Percentiles rank a stretch among this genome's conserved stretches.
These are phyloP conservation scores for Myotis yumanensis DNA, from an alignment of 2,113 vertebrate species.

Conservation along the genomic window DNA sequence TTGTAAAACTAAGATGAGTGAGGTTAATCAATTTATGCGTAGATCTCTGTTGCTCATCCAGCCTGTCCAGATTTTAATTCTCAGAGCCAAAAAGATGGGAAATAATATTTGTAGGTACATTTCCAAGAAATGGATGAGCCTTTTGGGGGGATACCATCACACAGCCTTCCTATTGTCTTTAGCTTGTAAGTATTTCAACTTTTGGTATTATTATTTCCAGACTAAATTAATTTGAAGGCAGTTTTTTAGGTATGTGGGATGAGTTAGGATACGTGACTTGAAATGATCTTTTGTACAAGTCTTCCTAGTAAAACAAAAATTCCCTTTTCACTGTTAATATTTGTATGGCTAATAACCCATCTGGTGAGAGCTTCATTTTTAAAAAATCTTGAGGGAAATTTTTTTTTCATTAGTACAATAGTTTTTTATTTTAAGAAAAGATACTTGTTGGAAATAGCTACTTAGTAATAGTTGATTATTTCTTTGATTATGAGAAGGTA, in stretches of 20 bases:
- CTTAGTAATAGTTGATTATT: background rate
- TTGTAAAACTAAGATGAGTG: background rate
- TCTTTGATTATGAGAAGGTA: constrained; percentile 18
- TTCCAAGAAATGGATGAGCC: constrained; percentile 3
- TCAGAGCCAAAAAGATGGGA: background rate
- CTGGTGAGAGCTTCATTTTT: background rate
- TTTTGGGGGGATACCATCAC: background rate
- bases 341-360: background rate
- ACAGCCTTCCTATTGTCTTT: background rate
- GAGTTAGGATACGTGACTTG: background rate
- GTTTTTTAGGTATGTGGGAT: background rate
- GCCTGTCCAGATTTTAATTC: background rate
- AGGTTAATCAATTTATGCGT: background rate
- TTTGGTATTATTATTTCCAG: background rate
- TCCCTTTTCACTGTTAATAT: background rate
- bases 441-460: background rate
- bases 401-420: background rate
- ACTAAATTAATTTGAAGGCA: constrained; percentile 1
- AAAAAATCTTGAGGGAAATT: background rate
- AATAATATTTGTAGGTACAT: background rate
- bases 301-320: background rate
- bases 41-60: background rate
- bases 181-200: constrained; percentile 34
- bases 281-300: constrained; percentile 9
- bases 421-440: background rate